These are phyloP conservation scores for Trinorchestia longiramus DNA, from an alignment of 1,140 invertebrate species.

Conservation along the genomic window DNA sequence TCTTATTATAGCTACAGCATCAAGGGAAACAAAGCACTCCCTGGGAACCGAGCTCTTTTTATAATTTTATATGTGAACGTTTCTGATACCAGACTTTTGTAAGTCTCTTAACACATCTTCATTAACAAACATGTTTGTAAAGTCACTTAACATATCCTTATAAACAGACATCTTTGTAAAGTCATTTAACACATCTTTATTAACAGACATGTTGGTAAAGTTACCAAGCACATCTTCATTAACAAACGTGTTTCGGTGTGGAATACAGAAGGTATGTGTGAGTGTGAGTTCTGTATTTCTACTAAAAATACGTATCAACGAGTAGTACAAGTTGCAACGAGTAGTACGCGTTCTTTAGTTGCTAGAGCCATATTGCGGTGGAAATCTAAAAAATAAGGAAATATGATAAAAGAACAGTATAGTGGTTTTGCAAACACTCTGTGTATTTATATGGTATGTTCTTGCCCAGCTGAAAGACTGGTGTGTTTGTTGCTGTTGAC, in stretches of 20 bases:
- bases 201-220: neutral
- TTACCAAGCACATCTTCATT: neutral
- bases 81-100: neutral
- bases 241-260: neutral
- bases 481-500: too few relatives aligned
- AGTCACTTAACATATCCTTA: neutral
- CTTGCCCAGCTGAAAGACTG: too few relatives aligned
- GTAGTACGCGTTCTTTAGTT: too few relatives aligned
- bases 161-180: neutral
- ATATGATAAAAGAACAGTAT: too few relatives aligned
- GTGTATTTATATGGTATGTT: too few relatives aligned
- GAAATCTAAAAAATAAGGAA: too few relatives aligned
- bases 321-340: too few relatives aligned
- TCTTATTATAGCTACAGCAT: neutral
- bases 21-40: neutral
- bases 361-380: too few relatives aligned
- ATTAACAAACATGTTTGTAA: neutral
- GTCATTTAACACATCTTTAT: neutral
- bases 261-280: neutral
- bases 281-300: too few relatives aligned
- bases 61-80: neutral
- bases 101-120: neutral
- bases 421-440: too few relatives aligned
- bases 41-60: neutral
- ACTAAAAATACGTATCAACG: too few relatives aligned